Evolutionary conservation across 2,797 vertebrate species (phyloP), one percentile per base, ranked within the genome.

Genomic region (Myotis vivesi): DNA sequence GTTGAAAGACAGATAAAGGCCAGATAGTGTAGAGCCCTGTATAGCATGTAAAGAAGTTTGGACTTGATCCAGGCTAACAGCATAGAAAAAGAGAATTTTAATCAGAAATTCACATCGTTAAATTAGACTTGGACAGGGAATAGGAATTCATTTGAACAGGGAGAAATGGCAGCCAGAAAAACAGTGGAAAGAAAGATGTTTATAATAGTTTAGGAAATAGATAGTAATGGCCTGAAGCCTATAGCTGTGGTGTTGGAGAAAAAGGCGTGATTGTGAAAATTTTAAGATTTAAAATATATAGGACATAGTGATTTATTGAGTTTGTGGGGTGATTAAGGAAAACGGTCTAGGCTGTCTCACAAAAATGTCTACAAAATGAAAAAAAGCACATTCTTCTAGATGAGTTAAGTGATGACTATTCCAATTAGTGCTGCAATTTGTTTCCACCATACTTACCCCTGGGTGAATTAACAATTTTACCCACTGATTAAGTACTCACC

Each of bases 341-440:
- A 66, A 88, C 82, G 25, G 8, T 84, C 36, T 69, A 90, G 68
- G 19, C 68, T 72, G 25, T 85, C 25, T 92, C 64, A 86, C 25
- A 87, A 83, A 95, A 96, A 59, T 89, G 57, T 83, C 75, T 66
- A 38, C 30, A 66, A 66, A 94, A 91, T 90, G n/a, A 23, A 68
- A 68, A 68, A 88, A 69, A 79, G 13, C n/a, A 68, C 6, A 19
- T 94, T 93, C 25, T 66, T 91, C 71, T 53, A 94, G 62, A 23
- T 87, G 89, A 91, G 64, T 87, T 91, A 93, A 89, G 30, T 85
- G 51, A 44, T 20, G 77, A 75, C 77, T 51, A 6, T 89, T 94
- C 41, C 53, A 92, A 94, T 96, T 95, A 94, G 44, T 87, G 66
- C 15, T 83, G n/a, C 23, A 83, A 87, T 96, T 86, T 89, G n/a